Conservation (phyloP, 2,888 invertebrate species). For the Tetanocera ferruginea region DNA sequence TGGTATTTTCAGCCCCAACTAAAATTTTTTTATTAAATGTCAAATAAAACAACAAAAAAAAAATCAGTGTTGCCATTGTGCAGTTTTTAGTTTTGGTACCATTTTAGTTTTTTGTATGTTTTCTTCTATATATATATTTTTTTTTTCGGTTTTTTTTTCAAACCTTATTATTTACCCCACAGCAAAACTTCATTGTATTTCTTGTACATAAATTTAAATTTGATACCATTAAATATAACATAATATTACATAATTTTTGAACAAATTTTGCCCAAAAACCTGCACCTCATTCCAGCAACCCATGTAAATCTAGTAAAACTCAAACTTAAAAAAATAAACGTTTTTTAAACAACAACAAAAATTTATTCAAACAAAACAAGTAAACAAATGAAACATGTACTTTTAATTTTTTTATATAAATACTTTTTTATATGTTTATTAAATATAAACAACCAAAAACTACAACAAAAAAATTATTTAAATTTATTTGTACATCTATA, state of each 20-base stretch:
- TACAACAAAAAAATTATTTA: slow-evolving; percentile 38
- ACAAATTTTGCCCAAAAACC: neutral
- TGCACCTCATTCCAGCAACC: neutral
- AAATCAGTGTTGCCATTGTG: slow-evolving; percentile 30
- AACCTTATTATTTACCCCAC: slow-evolving; percentile 17
- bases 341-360: slow-evolving; percentile 21
- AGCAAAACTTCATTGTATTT: slow-evolving; percentile 24
- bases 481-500: slow-evolving; percentile 25
- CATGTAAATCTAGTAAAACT: neutral
- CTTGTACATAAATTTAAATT: slow-evolving; percentile 44
- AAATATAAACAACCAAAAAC: slow-evolving; percentile 15
- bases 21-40: slow-evolving; percentile 16
- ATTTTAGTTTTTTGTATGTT: slow-evolving; percentile 22
- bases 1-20: slow-evolving; percentile 34
- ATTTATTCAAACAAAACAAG: slow-evolving; percentile 49
- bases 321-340: slow-evolving; percentile 11
- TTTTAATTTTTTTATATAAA: slow-evolving; percentile 26
- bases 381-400: slow-evolving; percentile 56
- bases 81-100: slow-evolving; percentile 5
- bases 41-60: neutral
- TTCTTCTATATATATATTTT: slow-evolving; percentile 24
- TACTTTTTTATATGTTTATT: slow-evolving; percentile 5
- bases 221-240: slow-evolving; percentile 14
- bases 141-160: slow-evolving; percentile 13
- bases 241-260: slow-evolving; percentile 23